Conservation (phyloP, 2,113 vertebrate species). For the Dolichallabes microphthalmus region DNA sequence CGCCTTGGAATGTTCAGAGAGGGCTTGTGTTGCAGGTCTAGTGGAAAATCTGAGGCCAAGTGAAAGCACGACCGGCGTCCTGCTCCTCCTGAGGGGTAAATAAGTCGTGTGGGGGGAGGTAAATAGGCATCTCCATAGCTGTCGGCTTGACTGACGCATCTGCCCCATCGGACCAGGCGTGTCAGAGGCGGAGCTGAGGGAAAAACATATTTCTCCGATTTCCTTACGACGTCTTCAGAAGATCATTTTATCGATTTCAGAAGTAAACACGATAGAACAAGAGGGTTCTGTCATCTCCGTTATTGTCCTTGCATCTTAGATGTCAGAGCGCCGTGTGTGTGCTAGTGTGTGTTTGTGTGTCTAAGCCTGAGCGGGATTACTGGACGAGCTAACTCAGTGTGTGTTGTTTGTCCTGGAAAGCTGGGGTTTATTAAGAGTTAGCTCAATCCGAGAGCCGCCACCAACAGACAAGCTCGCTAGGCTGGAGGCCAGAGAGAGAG, state of each 20-base stretch:
- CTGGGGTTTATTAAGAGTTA: slow-evolving; percentile 81
- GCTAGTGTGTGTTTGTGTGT: neutral
- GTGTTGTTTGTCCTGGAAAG: slow-evolving; percentile 57
- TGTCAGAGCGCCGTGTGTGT: slow-evolving; percentile 1
- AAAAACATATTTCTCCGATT: neutral
- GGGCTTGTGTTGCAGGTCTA: slow-evolving; percentile 33
- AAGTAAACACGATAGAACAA: slow-evolving; percentile 8
- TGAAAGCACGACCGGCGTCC: slow-evolving; percentile 27
- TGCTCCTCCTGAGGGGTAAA: slow-evolving; percentile 26
- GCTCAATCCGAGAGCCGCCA: slow-evolving; percentile 77
- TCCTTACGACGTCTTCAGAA: neutral
- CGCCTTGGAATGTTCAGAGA: neutral
- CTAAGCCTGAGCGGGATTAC: slow-evolving; percentile 33
- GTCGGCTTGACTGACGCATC: slow-evolving; percentile 26
- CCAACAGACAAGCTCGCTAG: slow-evolving; percentile 81
- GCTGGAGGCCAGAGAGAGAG: slow-evolving; percentile 74
- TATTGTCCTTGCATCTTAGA: neutral
- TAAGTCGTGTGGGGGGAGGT: slow-evolving; percentile 10
- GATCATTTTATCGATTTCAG: neutral
- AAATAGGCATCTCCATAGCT: neutral
- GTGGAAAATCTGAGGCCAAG: slow-evolving; percentile 45
- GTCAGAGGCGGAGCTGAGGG: neutral
- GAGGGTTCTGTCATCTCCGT: neutral
- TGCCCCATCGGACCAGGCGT: neutral
- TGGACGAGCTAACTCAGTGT: slow-evolving; percentile 31